These are phyloP conservation scores for Watsonalla binaria DNA, from an alignment of 2,888 invertebrate genomes.

Conservation along the genomic window DNA sequence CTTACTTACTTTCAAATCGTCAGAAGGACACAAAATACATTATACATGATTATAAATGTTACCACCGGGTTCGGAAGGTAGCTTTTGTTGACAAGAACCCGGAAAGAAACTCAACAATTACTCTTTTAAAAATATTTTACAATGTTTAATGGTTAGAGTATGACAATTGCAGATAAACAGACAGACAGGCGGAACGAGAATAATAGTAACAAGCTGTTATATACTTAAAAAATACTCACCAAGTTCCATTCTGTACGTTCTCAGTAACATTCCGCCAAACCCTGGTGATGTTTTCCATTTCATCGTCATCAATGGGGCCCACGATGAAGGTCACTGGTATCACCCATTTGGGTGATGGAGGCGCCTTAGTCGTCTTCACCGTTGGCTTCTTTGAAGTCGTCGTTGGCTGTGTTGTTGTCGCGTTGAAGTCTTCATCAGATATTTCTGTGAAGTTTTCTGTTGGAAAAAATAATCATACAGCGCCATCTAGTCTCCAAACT, in stretches of 20 bases:
- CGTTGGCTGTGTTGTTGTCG: slow-evolving; percentile 46
- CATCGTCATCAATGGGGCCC: slow-evolving; percentile 75
- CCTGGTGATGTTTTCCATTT: slow-evolving; percentile 49
- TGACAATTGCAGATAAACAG: no score
- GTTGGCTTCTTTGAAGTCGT: slow-evolving; percentile 38
- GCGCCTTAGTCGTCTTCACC: slow-evolving; percentile 40
- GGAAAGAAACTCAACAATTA: no score
- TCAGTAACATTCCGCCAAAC: slow-evolving; percentile 50
- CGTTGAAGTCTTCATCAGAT: slow-evolving; percentile 54
- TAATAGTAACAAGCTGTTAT: no score
- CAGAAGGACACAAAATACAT: no score
- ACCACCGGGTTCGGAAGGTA: no score
- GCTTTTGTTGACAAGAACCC: no score
- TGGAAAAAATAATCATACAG: not conserved
- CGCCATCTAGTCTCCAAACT: no score
- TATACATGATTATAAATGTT: no score
- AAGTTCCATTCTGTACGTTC: slow-evolving; percentile 53
- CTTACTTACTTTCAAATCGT: no score
- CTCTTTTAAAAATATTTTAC: no score
- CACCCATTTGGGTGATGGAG: slow-evolving; percentile 81
- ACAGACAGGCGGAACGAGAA: no score
- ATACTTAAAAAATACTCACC: slow-evolving; percentile 42
- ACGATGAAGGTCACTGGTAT: slow-evolving; percentile 88
- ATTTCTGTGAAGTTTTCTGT: slow-evolving; percentile 73
- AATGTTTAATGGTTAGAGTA: no score